phyloP scores from a whole-genome alignment of 2,113 vertebrate species.

The Brachyistius frenatus region DNA sequence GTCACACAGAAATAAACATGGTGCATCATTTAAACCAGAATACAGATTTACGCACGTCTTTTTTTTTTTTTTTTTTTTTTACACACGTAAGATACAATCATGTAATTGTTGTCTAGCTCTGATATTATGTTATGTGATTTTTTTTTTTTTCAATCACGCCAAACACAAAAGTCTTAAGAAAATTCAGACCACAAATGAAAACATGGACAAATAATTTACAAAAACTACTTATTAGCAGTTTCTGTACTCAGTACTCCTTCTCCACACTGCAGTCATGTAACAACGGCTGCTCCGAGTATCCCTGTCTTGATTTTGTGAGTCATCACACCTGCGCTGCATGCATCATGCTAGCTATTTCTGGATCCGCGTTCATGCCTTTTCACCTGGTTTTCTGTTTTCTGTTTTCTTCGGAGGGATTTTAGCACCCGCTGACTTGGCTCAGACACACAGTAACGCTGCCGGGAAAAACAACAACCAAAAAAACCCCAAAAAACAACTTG shows the following conservation, averaged over 20 bases:
- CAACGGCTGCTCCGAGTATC: slow-evolving; percentile 51
- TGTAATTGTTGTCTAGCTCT: no score
- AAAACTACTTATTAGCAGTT: neutral
- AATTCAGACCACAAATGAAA: neutral
- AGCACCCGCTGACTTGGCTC: slow-evolving; percentile 41
- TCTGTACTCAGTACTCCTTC: neutral
- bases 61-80: no score
- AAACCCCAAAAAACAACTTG: slow-evolving; percentile 6
- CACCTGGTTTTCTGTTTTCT: slow-evolving; percentile 37
- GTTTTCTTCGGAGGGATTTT: slow-evolving; percentile 53
- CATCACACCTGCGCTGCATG: slow-evolving; percentile 72
- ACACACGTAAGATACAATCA: no score
- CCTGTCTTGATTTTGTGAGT: slow-evolving; percentile 67
- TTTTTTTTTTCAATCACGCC: no score
- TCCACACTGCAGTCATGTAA: slow-evolving; percentile 37
- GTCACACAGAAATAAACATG: slow-evolving; percentile 8
- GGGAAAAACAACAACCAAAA: neutral
- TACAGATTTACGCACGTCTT: neutral
- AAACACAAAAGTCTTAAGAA: no score
- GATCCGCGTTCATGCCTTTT: slow-evolving; percentile 59
- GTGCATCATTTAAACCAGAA: slow-evolving; percentile 1
- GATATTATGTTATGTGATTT: no score
- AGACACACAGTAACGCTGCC: slow-evolving; percentile 44
- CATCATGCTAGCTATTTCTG: slow-evolving; percentile 74
- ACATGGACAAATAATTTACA: slow-evolving; percentile 3